phyloP scores from a whole-genome alignment of 2,888 invertebrate genomes.

The Ctena decussata region DNA sequence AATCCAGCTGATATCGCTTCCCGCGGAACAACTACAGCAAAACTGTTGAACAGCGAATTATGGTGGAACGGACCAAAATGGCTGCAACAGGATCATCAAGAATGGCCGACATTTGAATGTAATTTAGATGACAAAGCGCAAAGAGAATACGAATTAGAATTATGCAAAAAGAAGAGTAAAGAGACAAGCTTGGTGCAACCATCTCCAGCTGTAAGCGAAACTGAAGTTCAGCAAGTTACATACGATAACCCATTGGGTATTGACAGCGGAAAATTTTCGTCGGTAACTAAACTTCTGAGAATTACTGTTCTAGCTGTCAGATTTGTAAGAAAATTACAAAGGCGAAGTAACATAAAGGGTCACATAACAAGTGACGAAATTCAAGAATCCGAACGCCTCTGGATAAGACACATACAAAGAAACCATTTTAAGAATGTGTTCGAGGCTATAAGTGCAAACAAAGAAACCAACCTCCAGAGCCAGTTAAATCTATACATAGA shows the following conservation, averaged over 20 bases:
- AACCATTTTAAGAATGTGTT: constrained; percentile 2
- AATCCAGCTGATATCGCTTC: constrained; percentile 28
- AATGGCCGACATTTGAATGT: background rate
- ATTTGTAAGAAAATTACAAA: constrained; percentile 17
- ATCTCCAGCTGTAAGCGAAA: background rate
- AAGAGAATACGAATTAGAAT: background rate
- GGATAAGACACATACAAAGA: constrained; percentile 18
- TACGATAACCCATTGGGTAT: constrained; percentile 23
- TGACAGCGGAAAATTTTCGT: constrained; percentile 29
- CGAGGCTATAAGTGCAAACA: background rate
- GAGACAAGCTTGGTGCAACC: background rate
- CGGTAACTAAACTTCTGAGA: constrained; percentile 26
- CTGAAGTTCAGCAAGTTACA: background rate
- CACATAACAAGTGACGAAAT: constrained; percentile 14
- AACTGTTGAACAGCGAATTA: background rate
- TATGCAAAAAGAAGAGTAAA: background rate
- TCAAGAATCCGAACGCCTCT: constrained; percentile 16
- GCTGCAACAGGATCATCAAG: background rate
- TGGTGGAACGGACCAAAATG: constrained; percentile 28
- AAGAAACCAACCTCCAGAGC: background rate
- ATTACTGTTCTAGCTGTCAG: background rate
- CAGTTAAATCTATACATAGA: background rate
- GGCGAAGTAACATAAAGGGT: background rate
- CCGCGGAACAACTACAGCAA: background rate
- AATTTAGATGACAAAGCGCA: background rate